Conservation (phyloP, 37 sponge, comb jelly and placozoan genomes). For the Chondrilla cf. caribensis region DNA sequence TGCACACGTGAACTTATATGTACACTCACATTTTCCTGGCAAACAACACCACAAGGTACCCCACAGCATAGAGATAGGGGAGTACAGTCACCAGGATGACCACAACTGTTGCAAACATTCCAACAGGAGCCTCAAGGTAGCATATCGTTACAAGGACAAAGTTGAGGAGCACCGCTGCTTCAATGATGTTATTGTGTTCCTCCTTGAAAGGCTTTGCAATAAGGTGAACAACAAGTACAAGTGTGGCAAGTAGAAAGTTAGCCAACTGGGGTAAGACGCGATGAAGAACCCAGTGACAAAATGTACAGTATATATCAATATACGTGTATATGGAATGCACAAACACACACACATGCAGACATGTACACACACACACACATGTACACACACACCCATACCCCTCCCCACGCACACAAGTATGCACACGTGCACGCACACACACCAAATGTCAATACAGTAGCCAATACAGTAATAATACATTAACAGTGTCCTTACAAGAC, state of each 20-base stretch:
- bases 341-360: too few relatives aligned
- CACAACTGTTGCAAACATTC: constrained; percentile 30
- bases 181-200: constrained; percentile 57
- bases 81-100: constrained; percentile 28
- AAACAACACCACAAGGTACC: constrained; percentile 10
- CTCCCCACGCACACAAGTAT: too few relatives aligned
- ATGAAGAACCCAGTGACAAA: constrained; percentile 52
- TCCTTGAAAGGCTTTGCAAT: constrained; percentile 65
- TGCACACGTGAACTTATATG: too few relatives aligned
- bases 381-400: too few relatives aligned
- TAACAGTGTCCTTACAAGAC: constrained; percentile 67
- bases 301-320: too few relatives aligned
- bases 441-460: too few relatives aligned
- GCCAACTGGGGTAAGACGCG: constrained; percentile 34
- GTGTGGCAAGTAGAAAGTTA: constrained; percentile 33
- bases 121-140: constrained; percentile 47
- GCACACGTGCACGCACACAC: too few relatives aligned
- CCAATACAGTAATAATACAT: too few relatives aligned
- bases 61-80: constrained; percentile 49
- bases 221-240: constrained; percentile 48
- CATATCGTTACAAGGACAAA: too few relatives aligned
- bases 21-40: neutral
- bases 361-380: too few relatives aligned
- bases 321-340: too few relatives aligned
- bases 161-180: constrained; percentile 57